Base-by-base conservation (phyloP, 2,797 vertebrate species). In the Naso thynnoides region DNA sequence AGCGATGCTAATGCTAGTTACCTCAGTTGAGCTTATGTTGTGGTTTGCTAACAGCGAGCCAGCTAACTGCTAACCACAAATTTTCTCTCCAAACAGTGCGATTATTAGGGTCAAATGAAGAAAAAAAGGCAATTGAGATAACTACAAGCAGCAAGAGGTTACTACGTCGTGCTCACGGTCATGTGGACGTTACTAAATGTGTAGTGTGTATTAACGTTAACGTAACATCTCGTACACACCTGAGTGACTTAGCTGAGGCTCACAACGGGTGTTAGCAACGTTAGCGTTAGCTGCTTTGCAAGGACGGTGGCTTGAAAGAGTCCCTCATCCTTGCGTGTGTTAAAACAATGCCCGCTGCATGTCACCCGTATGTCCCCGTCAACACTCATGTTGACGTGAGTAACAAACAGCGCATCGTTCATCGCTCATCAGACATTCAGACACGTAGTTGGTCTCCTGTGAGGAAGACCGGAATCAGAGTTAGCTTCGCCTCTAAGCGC, bases 21-120 rank as follows among this genome's bases (percentile, higher is more conserved):
- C 29, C 45, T 27, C 38, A 60, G 49, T 48, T 26, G 31, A 71
- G 73, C 29, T 63, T 23, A 18, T 21, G 8, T 10, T 36, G 31
- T 60, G 49, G 14, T 67, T 65, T 76, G 86, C 83, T 86, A 79
- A 59, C 64, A 57, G 52, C 31, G 53, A 80, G 57, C 70, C 50
- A 71, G 59, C 61, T 59, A 18, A 70, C 31, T 31, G 31, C 55
- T 49, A 52, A n/a, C 3, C 21, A 5, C 29, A 33, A 41, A 18
- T 39, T 48, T 44, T 38, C 31, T 50, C 5, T 21, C 6, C 23
- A 16, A 16, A 14, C 24, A 70, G 44, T 29, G 8, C 0, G 7
- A 36, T 21, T 29, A n/a, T 47, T 7, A 0, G 1, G 4, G 13
- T 39, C 6, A 47, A 7, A 26, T 24, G 36, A 15, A 0, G 18